These are phyloP conservation scores for Eupsilia transversa DNA, from an alignment of 2,888 invertebrate species.

Conservation along the genomic window DNA sequence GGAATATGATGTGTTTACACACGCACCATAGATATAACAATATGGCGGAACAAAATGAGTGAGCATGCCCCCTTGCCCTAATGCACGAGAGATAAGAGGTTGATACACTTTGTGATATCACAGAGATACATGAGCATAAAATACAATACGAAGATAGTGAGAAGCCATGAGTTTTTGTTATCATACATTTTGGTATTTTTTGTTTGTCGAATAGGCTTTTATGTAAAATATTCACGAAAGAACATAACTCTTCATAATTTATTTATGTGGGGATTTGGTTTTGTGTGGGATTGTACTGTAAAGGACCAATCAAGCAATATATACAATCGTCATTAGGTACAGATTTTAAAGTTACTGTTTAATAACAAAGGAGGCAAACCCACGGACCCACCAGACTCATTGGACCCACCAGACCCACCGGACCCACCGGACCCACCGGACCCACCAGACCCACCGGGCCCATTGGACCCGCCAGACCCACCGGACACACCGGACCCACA, in stretches of 20 bases:
- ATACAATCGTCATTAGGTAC: too few relatives aligned
- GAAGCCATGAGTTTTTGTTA: slow-evolving; percentile 8
- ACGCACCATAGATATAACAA: slow-evolving; percentile 33
- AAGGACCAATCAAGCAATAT: too few relatives aligned
- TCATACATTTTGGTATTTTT: background rate
- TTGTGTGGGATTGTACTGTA: too few relatives aligned
- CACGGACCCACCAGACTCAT: too few relatives aligned
- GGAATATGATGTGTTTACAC: slow-evolving; percentile 4
- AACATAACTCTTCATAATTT: background rate
- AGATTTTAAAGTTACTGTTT: too few relatives aligned
- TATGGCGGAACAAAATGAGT: slow-evolving; percentile 17
- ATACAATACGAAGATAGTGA: slow-evolving; percentile 5
- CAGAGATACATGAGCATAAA: background rate
- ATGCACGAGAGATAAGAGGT: slow-evolving; percentile 54
- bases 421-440: too few relatives aligned
- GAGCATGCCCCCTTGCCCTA: slow-evolving; percentile 32
- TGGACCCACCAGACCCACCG: too few relatives aligned
- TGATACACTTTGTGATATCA: slow-evolving; percentile 44
- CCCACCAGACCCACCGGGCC: too few relatives aligned
- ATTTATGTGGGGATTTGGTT: background rate
- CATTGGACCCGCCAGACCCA: too few relatives aligned
- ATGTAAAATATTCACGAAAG: background rate
- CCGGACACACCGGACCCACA: too few relatives aligned
- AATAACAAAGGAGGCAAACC: too few relatives aligned
- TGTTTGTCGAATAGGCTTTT: background rate